These are phyloP conservation scores for Drosophila tristis DNA, from an alignment of 1,140 invertebrate genomes.

Conservation along the genomic window DNA sequence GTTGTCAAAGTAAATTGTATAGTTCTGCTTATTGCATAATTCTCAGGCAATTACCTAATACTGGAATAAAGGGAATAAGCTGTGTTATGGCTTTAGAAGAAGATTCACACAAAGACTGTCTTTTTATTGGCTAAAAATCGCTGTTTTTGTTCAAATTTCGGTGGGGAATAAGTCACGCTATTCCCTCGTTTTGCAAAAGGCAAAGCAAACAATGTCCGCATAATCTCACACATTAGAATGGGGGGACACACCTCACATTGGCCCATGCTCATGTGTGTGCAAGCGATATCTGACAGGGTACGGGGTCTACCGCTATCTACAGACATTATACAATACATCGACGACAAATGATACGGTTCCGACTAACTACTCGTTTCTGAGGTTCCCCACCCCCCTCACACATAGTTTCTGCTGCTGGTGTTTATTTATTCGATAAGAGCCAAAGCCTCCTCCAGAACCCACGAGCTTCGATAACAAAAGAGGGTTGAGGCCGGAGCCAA, in stretches of 20 bases:
- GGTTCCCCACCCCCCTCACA: neutral
- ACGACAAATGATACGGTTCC: slow-evolving; percentile 33
- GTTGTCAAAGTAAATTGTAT: slow-evolving; percentile 12
- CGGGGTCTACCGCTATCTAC: slow-evolving; percentile 26
- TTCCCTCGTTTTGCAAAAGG: slow-evolving; percentile 25
- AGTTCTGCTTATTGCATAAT: neutral
- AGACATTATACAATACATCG: slow-evolving; percentile 63
- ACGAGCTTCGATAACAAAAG: slow-evolving; percentile 31
- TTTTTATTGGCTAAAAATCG: slow-evolving; percentile 21
- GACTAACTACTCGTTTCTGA: no score
- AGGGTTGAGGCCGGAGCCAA: neutral
- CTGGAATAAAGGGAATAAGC: neutral
- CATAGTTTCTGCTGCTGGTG: slow-evolving; percentile 21
- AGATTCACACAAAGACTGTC: slow-evolving; percentile 28
- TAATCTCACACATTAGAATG: slow-evolving; percentile 37
- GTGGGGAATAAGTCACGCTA: slow-evolving; percentile 40
- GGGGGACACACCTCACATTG: slow-evolving; percentile 35
- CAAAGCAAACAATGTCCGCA: slow-evolving; percentile 27
- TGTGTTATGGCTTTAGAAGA: neutral
- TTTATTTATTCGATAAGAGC: slow-evolving; percentile 54
- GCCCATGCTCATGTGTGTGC: neutral
- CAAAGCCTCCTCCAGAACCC: slow-evolving; percentile 33
- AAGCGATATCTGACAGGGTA: slow-evolving; percentile 1
- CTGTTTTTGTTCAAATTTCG: slow-evolving; percentile 44
- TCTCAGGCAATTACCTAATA: no score